phyloP scores from a whole-genome alignment of 2,797 vertebrate genomes.

The Karalla daura region DNA sequence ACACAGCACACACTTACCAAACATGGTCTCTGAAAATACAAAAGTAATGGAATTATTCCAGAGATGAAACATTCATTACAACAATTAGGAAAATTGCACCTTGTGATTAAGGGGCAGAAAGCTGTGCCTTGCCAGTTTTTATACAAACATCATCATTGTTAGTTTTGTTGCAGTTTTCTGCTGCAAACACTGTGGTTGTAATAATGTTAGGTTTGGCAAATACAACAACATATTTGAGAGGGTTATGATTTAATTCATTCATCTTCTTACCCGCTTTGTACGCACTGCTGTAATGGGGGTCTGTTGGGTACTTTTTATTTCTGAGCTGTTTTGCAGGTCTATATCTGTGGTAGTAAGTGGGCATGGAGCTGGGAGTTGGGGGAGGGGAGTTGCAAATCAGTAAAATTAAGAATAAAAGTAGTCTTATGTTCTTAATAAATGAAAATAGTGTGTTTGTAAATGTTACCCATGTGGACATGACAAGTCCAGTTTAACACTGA shows the following conservation, averaged over 20 bases:
- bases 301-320: not conserved
- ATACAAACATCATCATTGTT: constrained; percentile 26
- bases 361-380: not conserved
- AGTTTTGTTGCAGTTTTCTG: not conserved
- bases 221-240: constrained; percentile 44
- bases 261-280: too few species aligned
- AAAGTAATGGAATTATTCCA: constrained; percentile 1
- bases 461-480: not conserved
- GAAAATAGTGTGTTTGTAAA: not conserved
- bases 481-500: not conserved
- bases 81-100: constrained; percentile 21
- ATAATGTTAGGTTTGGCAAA: constrained; percentile 30
- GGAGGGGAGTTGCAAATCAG: not conserved
- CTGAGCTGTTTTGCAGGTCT: not conserved
- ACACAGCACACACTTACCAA: not conserved
- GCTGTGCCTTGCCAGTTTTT: not conserved
- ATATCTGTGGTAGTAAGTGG: too few species aligned
- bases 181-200: too few species aligned
- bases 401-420: not conserved
- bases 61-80: constrained; percentile 24
- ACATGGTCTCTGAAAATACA: not conserved
- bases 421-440: not conserved
- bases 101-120: constrained; percentile 23
- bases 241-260: constrained; percentile 62
- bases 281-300: too few species aligned